These are phyloP conservation scores for Cephus sareptanus DNA, from an alignment of 2,888 invertebrate genomes.

Conservation along the genomic window DNA sequence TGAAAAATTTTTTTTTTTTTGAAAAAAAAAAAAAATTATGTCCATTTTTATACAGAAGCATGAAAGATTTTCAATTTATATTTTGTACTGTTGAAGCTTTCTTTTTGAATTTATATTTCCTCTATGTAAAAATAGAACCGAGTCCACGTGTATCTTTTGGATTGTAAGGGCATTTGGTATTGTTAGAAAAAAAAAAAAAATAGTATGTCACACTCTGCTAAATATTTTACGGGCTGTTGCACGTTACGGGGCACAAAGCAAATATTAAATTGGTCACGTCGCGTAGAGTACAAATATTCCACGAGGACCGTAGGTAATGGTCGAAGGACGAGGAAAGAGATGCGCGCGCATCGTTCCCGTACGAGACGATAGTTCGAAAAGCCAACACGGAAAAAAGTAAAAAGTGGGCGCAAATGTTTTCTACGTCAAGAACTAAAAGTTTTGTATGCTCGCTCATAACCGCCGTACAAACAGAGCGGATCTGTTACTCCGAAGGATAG, in stretches of 20 bases:
- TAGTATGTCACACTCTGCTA: background rate
- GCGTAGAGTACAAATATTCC: conserved; percentile 10
- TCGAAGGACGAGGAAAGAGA: background rate
- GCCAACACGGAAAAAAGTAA: background rate
- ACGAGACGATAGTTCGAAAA: conserved; percentile 2
- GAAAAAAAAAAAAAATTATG: background rate
- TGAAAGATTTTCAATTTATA: too few species aligned
- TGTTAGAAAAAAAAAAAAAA: background rate
- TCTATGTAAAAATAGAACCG: too few species aligned
- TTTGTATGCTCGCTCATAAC: conserved; percentile 14
- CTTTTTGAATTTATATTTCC: too few species aligned
- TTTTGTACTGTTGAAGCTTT: too few species aligned
- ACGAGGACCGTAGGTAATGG: background rate
- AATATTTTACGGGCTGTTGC: conserved; percentile 14
- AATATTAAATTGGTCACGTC: conserved; percentile 13
- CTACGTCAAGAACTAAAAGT: conserved; percentile 1
- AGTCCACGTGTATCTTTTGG: background rate
- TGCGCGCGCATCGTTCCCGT: background rate
- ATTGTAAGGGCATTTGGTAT: background rate
- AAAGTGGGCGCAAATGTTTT: conserved; percentile 17
- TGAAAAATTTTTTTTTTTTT: background rate
- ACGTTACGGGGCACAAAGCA: conserved; percentile 9
- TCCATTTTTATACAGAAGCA: background rate
- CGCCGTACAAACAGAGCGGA: conserved; percentile 11
- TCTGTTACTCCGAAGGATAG: conserved; percentile 15